These are phyloP conservation scores for Clavelina lepadiformis DNA, from an alignment of 23 tunicate species.

Conservation along the genomic window DNA sequence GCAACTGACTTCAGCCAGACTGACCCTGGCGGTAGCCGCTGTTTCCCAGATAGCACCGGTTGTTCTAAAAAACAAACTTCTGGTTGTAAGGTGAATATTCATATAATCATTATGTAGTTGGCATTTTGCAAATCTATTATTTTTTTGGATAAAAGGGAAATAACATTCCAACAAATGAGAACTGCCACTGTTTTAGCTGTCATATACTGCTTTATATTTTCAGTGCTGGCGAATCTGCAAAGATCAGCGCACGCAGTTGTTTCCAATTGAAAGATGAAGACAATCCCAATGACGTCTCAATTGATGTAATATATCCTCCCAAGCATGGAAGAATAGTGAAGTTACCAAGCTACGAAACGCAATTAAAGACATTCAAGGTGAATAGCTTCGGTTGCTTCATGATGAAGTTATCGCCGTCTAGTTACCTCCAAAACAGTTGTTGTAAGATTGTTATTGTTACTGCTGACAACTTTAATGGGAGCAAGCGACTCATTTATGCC, in stretches of 20 bases:
- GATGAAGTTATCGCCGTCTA: no score
- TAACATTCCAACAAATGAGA: no score
- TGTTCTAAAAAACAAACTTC: constrained; percentile 38
- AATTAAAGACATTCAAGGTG: constrained; percentile 43
- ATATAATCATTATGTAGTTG: no score
- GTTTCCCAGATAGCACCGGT: constrained; percentile 46
- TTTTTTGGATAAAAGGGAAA: no score
- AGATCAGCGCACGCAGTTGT: constrained; percentile 19
- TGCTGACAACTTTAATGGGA: no score
- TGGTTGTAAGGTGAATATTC: constrained; percentile 38
- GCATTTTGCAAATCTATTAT: no score
- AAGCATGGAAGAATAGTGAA: constrained; percentile 47
- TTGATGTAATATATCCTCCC: constrained; percentile 35
- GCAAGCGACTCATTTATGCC: no score
- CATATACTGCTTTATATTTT: no score
- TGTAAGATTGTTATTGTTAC: no score
- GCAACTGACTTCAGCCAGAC: constrained; percentile 23
- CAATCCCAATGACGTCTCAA: constrained; percentile 26
- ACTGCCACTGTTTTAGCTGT: no score
- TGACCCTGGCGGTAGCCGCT: constrained; percentile 19
- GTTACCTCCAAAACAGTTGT: no score
- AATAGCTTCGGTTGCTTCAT: no score
- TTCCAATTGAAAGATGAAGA: constrained; percentile 48
- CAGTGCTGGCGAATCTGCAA: constrained; percentile 54
- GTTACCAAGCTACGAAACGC: constrained; percentile 26